Evolutionary conservation across 2,888 invertebrate species (phyloP).

Genomic region (Noctua janthe): DNA sequence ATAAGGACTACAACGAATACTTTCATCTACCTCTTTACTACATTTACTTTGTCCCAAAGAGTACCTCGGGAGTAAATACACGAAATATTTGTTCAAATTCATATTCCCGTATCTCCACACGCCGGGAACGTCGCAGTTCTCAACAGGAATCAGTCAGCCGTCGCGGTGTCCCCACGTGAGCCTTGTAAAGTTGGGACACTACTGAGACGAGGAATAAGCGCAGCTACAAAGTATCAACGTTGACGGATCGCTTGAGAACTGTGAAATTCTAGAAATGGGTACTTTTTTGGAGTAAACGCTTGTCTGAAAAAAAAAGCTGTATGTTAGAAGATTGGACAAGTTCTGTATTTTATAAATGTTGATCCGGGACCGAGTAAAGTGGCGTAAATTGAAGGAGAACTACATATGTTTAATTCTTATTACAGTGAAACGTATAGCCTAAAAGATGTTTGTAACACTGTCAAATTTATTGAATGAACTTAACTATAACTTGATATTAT

Average conservation of each 20-base stretch:
- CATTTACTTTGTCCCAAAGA: slow-evolving; percentile 54
- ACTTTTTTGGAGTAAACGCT: background rate
- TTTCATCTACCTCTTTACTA: slow-evolving; percentile 55
- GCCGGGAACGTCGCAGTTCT: slow-evolving; percentile 65
- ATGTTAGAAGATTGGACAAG: background rate
- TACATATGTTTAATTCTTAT: too few relatives aligned
- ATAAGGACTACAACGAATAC: slow-evolving; percentile 57
- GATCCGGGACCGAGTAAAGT: background rate
- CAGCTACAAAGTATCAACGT: slow-evolving; percentile 21
- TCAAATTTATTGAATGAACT: too few relatives aligned
- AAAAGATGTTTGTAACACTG: too few relatives aligned
- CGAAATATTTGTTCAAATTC: slow-evolving; percentile 66
- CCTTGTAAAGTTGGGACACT: slow-evolving; percentile 50
- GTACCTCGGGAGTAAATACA: slow-evolving; percentile 59
- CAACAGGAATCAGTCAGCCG: slow-evolving; percentile 72
- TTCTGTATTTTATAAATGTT: too few relatives aligned
- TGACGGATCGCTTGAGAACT: slow-evolving; percentile 22
- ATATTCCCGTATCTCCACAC: slow-evolving; percentile 48
- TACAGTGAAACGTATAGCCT: too few relatives aligned
- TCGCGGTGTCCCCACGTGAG: slow-evolving; percentile 60
- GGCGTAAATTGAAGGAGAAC: background rate
- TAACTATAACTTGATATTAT: too few relatives aligned
- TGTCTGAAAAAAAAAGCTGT: background rate
- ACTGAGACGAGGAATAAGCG: slow-evolving; percentile 43
- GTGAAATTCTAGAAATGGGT: background rate